phyloP scores from a whole-genome alignment of 2,888 invertebrate genomes.

The Dyspetes luteomarginatus region DNA sequence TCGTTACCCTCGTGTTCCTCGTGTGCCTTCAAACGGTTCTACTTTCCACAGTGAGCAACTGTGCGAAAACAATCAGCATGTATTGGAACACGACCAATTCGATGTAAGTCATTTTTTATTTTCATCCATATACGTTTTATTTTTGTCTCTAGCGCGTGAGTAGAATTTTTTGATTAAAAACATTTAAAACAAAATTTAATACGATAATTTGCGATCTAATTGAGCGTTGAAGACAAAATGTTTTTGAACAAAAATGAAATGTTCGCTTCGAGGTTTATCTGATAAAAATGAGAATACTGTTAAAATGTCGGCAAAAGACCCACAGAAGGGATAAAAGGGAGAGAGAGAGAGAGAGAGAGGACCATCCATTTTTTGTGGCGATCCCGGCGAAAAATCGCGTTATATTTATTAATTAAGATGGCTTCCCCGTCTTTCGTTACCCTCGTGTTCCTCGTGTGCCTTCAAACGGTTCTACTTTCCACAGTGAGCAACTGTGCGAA shows the following conservation, averaged over 20 bases:
- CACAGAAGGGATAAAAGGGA: too few species aligned
- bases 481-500: slow-evolving; percentile 91
- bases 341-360: background rate
- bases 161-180: too few species aligned
- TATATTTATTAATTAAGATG: slow-evolving; percentile 79
- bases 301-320: too few species aligned
- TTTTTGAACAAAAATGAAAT: too few species aligned
- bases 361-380: slow-evolving; percentile 24
- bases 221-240: too few species aligned
- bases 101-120: slow-evolving; percentile 85
- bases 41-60: slow-evolving; percentile 88
- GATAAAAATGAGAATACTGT: too few species aligned
- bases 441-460: slow-evolving; percentile 84
- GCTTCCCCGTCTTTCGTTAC: slow-evolving; percentile 82
- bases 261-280: too few species aligned
- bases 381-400: slow-evolving; percentile 29
- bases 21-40: slow-evolving; percentile 87
- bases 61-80: slow-evolving; percentile 93
- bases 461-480: slow-evolving; percentile 87
- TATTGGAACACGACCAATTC: slow-evolving; percentile 96
- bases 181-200: too few species aligned
- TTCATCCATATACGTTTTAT: background rate
- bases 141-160: background rate
- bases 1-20: slow-evolving; percentile 83
- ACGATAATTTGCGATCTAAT: too few species aligned